Evolutionary conservation across 2,113 vertebrate genomes (phyloP).

Genomic region (Camelus dromedarius): DNA sequence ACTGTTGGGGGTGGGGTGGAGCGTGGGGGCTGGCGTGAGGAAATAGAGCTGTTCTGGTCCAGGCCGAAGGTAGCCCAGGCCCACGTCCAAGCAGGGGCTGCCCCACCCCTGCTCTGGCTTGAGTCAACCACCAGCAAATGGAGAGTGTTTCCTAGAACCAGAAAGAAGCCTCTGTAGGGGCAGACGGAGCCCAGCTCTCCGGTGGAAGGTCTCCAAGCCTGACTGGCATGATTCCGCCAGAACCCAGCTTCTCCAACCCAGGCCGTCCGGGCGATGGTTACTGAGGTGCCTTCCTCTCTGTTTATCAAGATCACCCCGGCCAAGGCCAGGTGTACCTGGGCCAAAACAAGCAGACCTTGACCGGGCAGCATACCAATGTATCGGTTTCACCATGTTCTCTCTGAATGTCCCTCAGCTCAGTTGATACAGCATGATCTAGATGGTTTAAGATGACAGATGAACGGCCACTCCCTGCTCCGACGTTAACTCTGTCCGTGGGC

Average conservation of each 20-base stretch:
- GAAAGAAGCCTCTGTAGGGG: background rate
- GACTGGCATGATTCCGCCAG: background rate
- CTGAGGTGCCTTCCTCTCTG: background rate
- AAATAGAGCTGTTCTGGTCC: background rate
- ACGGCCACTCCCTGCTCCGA: background rate
- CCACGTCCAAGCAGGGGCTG: background rate
- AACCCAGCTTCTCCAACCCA: background rate
- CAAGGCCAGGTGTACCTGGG: background rate
- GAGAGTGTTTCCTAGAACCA: slow-evolving; percentile 31
- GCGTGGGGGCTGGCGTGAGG: background rate
- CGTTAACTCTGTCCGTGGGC: background rate
- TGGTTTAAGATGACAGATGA: background rate
- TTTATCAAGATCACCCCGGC: slow-evolving; percentile 10
- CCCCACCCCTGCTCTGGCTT: background rate
- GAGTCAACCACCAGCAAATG: background rate
- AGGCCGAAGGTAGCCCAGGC: background rate
- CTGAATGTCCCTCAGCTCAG: background rate
- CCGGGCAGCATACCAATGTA: background rate
- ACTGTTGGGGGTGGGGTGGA: background rate
- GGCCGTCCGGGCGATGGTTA: background rate
- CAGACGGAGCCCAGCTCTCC: background rate
- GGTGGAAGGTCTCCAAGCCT: slow-evolving; percentile 49
- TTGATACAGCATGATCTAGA: background rate
- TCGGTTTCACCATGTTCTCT: slow-evolving; percentile 39
- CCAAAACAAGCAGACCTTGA: slow-evolving; percentile 70